phyloP scores from a whole-genome alignment of 2,888 invertebrate species.

The Cataglyphis livida region DNA sequence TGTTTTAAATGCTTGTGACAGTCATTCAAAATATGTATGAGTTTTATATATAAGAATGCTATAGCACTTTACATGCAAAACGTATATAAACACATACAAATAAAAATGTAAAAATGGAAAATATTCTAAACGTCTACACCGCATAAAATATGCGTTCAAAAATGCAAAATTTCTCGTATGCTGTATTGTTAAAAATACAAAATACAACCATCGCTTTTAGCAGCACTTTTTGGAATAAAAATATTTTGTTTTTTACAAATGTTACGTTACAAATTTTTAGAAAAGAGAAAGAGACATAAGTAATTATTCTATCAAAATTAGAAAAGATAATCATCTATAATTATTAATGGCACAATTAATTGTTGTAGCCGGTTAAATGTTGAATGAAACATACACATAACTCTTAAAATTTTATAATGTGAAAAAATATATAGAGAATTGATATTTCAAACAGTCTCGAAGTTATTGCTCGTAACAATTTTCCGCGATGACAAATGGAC shows the following conservation, averaged over 20 bases:
- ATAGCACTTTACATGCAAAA: conserved; percentile 6
- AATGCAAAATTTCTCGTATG: conserved; percentile 12
- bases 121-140: conserved; percentile 5
- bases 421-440: background rate
- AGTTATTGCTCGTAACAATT: conserved; percentile 10
- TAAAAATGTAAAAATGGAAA: background rate
- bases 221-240: background rate
- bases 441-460: background rate
- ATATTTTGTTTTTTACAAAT: background rate
- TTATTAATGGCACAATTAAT: background rate
- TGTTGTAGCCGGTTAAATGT: background rate
- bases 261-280: background rate
- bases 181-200: background rate
- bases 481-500: conserved; percentile 16
- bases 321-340: background rate
- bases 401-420: background rate
- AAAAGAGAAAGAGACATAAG: too few relatives aligned
- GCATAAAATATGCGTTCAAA: background rate
- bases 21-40: background rate
- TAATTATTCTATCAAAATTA: background rate
- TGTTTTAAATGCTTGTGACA: background rate
- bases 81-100: background rate
- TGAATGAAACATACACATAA: background rate
- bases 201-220: background rate
- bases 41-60: background rate